phyloP scores from a whole-genome alignment of 2,797 vertebrate genomes.

The Picus viridis region DNA sequence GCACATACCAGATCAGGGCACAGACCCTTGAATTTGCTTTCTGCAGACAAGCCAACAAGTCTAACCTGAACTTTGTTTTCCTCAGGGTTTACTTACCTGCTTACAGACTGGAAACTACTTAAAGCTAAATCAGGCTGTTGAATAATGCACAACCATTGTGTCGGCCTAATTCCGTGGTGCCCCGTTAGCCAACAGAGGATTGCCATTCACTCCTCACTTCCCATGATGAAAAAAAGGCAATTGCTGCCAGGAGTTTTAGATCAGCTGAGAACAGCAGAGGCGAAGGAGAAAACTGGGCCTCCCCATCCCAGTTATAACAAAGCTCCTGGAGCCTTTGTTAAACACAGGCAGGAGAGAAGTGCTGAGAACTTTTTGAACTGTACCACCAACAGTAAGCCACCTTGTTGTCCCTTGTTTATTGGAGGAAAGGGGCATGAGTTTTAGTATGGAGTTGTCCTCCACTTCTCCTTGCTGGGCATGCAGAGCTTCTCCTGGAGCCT shows the following conservation, averaged over 20 bases:
- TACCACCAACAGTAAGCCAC: background rate
- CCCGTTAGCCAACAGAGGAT: background rate
- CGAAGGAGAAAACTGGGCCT: background rate
- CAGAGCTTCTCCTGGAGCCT: background rate
- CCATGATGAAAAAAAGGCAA: background rate
- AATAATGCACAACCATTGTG: background rate
- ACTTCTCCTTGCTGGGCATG: background rate
- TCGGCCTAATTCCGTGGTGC: background rate
- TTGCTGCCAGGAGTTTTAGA: background rate
- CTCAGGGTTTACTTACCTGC: background rate
- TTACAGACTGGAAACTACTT: constrained; percentile 7
- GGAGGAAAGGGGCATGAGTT: background rate
- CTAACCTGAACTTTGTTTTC: constrained; percentile 26
- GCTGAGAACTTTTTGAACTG: background rate
- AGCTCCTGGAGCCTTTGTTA: background rate
- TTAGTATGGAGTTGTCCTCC: background rate
- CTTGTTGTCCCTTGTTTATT: background rate
- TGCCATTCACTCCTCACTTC: background rate
- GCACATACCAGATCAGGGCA: background rate
- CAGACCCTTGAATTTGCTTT: constrained; percentile 1
- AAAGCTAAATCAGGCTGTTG: background rate
- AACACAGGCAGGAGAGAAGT: background rate
- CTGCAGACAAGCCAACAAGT: background rate
- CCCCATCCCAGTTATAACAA: background rate
- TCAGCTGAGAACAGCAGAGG: background rate